phyloP scores from a whole-genome alignment of 2,888 invertebrate genomes.

The Poecilus cupreus region DNA sequence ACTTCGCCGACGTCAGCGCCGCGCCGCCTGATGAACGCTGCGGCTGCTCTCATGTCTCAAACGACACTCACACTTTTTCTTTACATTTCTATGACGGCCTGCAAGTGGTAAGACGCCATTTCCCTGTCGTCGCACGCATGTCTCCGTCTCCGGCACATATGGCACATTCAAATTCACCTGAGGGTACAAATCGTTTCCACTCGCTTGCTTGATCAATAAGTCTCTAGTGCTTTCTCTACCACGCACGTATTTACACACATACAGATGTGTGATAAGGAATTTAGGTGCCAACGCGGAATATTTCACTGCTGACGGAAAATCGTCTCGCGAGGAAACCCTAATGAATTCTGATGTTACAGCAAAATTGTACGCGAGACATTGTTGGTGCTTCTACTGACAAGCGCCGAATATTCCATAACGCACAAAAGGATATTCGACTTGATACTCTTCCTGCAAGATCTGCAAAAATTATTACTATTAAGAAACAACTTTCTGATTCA shows the following conservation, averaged over 20 bases:
- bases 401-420: not conserved
- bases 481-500: too few relatives aligned
- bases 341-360: slow-evolving; percentile 1
- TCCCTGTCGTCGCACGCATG: not conserved
- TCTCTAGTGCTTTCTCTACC: slow-evolving; percentile 48
- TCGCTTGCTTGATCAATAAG: slow-evolving; percentile 58
- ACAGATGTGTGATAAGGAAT: not conserved
- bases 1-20: not conserved
- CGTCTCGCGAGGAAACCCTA: not conserved
- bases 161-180: slow-evolving; percentile 59
- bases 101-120: too few relatives aligned
- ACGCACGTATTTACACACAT: slow-evolving; percentile 18
- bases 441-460: too few relatives aligned
- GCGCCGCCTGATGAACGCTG: not conserved
- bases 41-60: not conserved
- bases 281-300: not conserved
- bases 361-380: not conserved
- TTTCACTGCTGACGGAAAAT: not conserved
- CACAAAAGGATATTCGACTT: too few relatives aligned
- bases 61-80: too few relatives aligned
- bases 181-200: slow-evolving; percentile 59
- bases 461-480: too few relatives aligned
- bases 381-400: not conserved
- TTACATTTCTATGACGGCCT: too few relatives aligned
- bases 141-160: not conserved